Evolutionary conservation across 2,113 vertebrate genomes (phyloP), one percentile per base, ranked within the genome.

Genomic region (Manacus vitellinus): DNA sequence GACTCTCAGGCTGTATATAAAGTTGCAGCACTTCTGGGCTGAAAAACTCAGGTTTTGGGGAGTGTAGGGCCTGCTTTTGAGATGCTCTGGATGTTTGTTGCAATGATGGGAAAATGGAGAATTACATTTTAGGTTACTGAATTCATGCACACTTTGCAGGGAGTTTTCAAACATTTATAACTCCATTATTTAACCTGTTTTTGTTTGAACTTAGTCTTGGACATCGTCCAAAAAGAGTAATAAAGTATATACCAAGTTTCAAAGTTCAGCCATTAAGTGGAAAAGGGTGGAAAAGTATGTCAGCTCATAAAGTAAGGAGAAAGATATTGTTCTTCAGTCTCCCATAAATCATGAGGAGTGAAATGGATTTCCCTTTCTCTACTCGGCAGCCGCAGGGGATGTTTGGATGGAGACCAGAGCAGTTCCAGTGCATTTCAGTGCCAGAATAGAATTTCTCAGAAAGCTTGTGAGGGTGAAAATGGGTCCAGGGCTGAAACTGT

Each of bases 141-240:
- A 14, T 56, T 70, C 0, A 0, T 47, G 62, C 33, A 61, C 2
- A 0, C 28, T 92, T 96, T 41, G 12, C 79, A 72, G 56, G 61
- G 68, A 68, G 17, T 92, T 94, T 95, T 65, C 88, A 46, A 15
- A 72, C 41, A 33, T 35, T 71, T 84, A 37, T 1, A 77, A 78
- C 51, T 92, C 78, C 27, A 5, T 95, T 95, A 88, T 90, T 96
- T 88, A 93, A 80, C 89, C 35, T 90, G 47, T 0, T 76, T 94
- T 92, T 88, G 51, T 93, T 90, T 95, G 82, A 95, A 54, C 65
- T 88, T 80, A 54, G 90, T 93, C 68, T 95, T 96, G 94, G 82
- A 27, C 35, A 19, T 39, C 7, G 1, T 92, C 73, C 95, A 96
- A 66, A 82, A 84, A 55, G 90, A 92, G 52, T 82, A 75, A 11